A percentile compares a stretch with the other conserved stretches of the same genome.
Conservation (phyloP, 2,797 vertebrate genomes). For the Hydrocynus forskahlii region DNA sequence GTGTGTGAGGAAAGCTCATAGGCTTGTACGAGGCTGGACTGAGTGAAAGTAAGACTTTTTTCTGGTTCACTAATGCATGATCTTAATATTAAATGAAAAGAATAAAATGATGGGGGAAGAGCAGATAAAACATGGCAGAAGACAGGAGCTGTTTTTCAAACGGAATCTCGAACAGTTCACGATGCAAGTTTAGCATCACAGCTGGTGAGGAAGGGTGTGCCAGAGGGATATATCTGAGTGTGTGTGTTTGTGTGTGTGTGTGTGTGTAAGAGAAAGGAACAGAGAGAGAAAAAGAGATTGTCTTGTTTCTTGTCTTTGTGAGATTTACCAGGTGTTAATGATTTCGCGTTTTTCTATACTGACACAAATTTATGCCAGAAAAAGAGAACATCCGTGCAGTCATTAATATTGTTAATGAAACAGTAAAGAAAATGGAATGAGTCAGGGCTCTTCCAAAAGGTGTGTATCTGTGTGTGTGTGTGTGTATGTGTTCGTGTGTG, state of each 20-base stretch:
- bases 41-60: conserved; percentile 27
- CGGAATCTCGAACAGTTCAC: conserved; percentile 50
- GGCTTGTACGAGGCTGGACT: conserved; percentile 26
- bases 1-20: conserved; percentile 23
- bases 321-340: conserved; percentile 25
- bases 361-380: conserved; percentile 12
- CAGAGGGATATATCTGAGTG: conserved; percentile 41
- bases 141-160: conserved; percentile 39
- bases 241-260: conserved; percentile 11
- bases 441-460: background rate
- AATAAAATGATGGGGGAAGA: conserved; percentile 38
- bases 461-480: background rate
- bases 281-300: conserved; percentile 13
- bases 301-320: background rate
- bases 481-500: background rate
- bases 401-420: conserved; percentile 16
- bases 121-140: background rate
- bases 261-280: background rate
- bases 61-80: conserved; percentile 22
- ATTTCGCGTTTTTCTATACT: conserved; percentile 19
- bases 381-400: background rate
- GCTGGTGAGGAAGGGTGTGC: conserved; percentile 49
- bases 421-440: background rate
- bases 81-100: conserved; percentile 48
- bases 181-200: conserved; percentile 57